Evolutionary conservation across 2,113 vertebrate genomes (phyloP).

Genomic region (Atherinomorus stipes): DNA sequence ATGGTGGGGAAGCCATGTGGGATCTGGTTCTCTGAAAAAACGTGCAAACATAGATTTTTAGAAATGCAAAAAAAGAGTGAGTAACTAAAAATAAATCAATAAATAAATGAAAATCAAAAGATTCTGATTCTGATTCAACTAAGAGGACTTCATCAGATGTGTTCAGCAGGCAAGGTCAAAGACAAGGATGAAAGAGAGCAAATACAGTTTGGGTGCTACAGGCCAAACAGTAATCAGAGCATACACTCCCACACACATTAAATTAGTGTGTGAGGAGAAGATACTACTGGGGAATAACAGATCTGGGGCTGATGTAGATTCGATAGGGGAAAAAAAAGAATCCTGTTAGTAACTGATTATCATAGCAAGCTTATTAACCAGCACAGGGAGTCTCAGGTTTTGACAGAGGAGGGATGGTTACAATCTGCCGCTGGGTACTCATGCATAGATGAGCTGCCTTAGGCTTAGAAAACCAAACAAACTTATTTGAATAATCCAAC

Average conservation of each 20-base stretch:
- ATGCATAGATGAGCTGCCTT: conserved; percentile 65
- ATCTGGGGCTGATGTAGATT: conserved; percentile 45
- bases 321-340: conserved; percentile 24
- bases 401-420: conserved; percentile 49
- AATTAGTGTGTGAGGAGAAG: conserved; percentile 1
- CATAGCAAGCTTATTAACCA: conserved; percentile 54
- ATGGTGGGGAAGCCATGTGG: conserved; percentile 95
- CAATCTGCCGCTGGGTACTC: conserved; percentile 62
- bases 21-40: conserved; percentile 92
- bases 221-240: conserved; percentile 30
- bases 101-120: conserved; percentile 1
- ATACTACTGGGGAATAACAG: conserved; percentile 3
- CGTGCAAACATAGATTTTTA: conserved; percentile 7
- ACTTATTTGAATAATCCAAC: conserved; percentile 73
- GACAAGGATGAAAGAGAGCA: conserved; percentile 41
- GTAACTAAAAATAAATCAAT: neutral
- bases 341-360: conserved; percentile 62
- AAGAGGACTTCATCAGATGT: conserved; percentile 40
- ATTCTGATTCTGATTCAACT: conserved; percentile 26
- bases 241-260: neutral
- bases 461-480: conserved; percentile 66
- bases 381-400: conserved; percentile 49
- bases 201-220: conserved; percentile 44
- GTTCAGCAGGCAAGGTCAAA: conserved; percentile 42
- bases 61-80: neutral